Conservation (phyloP, 2,888 invertebrate species). For the Stictocephala bisonia region DNA sequence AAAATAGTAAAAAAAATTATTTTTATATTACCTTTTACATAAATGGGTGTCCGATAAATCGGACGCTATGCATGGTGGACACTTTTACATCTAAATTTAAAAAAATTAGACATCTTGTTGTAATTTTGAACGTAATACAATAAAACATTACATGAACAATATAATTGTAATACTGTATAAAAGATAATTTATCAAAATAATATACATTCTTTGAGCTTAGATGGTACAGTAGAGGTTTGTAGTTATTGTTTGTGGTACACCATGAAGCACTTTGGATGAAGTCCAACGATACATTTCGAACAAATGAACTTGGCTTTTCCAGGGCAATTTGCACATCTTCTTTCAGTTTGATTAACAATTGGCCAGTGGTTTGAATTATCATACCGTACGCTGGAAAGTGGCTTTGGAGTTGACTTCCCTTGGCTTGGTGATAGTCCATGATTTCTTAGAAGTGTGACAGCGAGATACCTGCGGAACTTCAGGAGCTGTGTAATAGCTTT, state of each 20-base stretch:
- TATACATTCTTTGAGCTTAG: too few species aligned
- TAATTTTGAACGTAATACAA: background rate
- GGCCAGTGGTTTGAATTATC: constrained; percentile 7
- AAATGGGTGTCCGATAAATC: background rate
- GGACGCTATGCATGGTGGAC: background rate
- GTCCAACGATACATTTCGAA: background rate
- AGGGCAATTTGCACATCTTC: constrained; percentile 5
- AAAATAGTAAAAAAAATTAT: too few species aligned
- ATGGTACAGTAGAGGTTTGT: too few species aligned
- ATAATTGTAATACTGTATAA: background rate
- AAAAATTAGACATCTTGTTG: background rate
- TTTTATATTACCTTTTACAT: background rate
- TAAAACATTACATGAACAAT: background rate
- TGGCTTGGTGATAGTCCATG: background rate
- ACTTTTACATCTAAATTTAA: background rate
- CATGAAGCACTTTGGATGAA: constrained; percentile 21
- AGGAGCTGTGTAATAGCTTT: background rate
- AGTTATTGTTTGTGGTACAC: constrained; percentile 3
- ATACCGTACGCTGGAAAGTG: background rate
- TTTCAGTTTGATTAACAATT: background rate
- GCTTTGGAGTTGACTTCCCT: constrained; percentile 6
- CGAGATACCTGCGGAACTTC: background rate
- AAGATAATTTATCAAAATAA: too few species aligned
- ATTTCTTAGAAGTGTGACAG: background rate
- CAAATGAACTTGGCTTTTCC: constrained; percentile 4